Base-by-base conservation (phyloP, 1,140 invertebrate species). In the Homalodisca vitripennis region DNA sequence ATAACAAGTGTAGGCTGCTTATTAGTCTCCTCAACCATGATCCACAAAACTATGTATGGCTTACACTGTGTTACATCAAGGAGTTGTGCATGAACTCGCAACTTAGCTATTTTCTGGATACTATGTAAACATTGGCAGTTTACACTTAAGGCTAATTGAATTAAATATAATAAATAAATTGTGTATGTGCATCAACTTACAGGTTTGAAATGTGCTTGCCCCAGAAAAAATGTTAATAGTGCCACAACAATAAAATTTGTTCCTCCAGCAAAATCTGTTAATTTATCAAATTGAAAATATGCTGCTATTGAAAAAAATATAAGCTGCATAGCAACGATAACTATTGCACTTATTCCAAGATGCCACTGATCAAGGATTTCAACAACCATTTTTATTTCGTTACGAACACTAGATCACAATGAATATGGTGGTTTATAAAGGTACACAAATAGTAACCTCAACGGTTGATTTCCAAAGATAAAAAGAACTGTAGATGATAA, bases 211-310 rank as follows among this genome's bases (percentile, higher is more conserved):
- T 67, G 64, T 10, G 67, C 48, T 64, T 93, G 89, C 22, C 91
- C 91, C 12, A 95, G 83, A 74, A 91, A 89, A 80, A 95, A 95
- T 3, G 94, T 95, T 3, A 95, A 80, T 62, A 95, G 77, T 14
- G 93, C 93, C 66, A 95, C 84, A 47, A 94, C 90, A 70, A 95
- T 92, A 78, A 97, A 96, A 81, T 95, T 96, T 53, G 90, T 89
- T 67, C 93, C 94, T 6, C 93, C 93, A 68, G 93, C 94, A 82
- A 97, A 94, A 80, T 96, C 94, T 0, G 93, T 93, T 17, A 97
- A 80, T 84, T 95, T 95, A 76, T 96, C 93, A 82, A 92, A 87
- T 80, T 95, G 90, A 74, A 93, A 92, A 47, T 88, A 84, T 12
- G 92, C 92, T 30, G 93, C 93, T 68, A 95, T 87, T 20, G 87